phyloP scores from a whole-genome alignment of 2,797 vertebrate species.

The Pogonophryne albipinna region DNA sequence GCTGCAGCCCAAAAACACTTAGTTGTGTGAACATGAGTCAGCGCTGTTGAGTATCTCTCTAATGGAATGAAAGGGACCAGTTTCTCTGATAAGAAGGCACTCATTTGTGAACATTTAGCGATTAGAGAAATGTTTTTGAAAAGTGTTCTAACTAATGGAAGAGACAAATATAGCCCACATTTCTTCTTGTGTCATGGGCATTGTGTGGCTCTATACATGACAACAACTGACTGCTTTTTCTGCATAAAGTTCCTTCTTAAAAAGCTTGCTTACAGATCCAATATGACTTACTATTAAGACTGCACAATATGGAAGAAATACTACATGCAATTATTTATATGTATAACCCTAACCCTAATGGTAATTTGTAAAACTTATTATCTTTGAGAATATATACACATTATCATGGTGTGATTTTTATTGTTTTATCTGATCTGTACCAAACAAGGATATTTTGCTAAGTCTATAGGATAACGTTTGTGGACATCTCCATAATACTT shows the following conservation, averaged over 20 bases:
- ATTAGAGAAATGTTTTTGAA: conserved; percentile 5
- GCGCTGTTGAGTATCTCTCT: background rate
- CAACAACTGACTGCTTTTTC: background rate
- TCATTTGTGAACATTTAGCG: conserved; percentile 25
- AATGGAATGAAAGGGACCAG: conserved; percentile 29
- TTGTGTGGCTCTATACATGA: background rate
- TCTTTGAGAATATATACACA: too few relatives aligned
- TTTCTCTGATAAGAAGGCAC: conserved; percentile 20
- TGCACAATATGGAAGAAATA: background rate
- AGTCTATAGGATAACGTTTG: too few relatives aligned
- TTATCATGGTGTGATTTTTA: too few relatives aligned
- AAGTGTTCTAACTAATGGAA: background rate
- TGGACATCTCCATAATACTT: too few relatives aligned
- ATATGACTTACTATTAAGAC: background rate
- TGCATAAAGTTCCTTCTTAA: background rate
- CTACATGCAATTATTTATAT: conserved; percentile 5
- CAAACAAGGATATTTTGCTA: too few relatives aligned
- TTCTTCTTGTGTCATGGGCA: background rate
- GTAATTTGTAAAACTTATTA: too few relatives aligned
- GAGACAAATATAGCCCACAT: conserved; percentile 14
- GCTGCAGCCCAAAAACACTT: background rate
- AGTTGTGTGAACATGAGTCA: background rate
- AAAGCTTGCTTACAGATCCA: background rate
- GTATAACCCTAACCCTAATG: too few relatives aligned
- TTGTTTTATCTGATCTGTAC: too few relatives aligned